Evolutionary conservation across 2,797 vertebrate species (phyloP), one percentile per base, ranked within the genome.

Genomic region (Aplochiton taeniatus): DNA sequence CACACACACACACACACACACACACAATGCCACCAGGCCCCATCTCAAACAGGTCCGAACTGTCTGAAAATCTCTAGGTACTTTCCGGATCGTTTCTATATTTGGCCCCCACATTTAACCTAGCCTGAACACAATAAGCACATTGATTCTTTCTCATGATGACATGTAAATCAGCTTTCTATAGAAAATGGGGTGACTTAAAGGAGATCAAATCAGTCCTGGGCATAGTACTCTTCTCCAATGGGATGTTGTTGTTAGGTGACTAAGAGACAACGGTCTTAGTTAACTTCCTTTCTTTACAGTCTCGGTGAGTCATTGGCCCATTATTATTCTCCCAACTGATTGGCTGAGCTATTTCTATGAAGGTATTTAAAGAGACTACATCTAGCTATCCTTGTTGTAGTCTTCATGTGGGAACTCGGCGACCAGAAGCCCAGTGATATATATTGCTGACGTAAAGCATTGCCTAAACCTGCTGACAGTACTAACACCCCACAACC

Each of bases 261-360:
- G 69, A 60, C 53, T 79, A 63, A 76, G n/a, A 70, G 8, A 53
- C 64, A 76, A 75, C 66, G 13, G 69, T 41, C 11, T 48, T 18
- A 41, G 11, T 56, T 31, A 44, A 73, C 70, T 56, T 79, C 65
- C 55, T 20, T 54, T 20, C 69, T 68, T 53, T 20, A 4, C 59
- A 13, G 65, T 59, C 74, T 12, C 16, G 1, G 43, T 68, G 66
- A 75, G 14, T 84, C 73, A 70, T 3, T 4, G 51, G 74, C 64
- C 45, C 74, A 59, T 56, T 42, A 18, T 46, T 61, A 63, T 45
- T 11, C 49, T n/a, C 13, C 4, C 47, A 67, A 65, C 58, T 86
- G 84, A 88, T 79, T 83, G 83, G 85, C 74, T 51, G 65, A 14
- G 69, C 78, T 89, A 86, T 91, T 91, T 75, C 83, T 72, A 64